A percentile compares a stretch with the other conserved stretches of the same genome.
These are phyloP conservation scores for Brachyistius frenatus DNA, from an alignment of 2,113 vertebrate genomes.

Conservation along the genomic window DNA sequence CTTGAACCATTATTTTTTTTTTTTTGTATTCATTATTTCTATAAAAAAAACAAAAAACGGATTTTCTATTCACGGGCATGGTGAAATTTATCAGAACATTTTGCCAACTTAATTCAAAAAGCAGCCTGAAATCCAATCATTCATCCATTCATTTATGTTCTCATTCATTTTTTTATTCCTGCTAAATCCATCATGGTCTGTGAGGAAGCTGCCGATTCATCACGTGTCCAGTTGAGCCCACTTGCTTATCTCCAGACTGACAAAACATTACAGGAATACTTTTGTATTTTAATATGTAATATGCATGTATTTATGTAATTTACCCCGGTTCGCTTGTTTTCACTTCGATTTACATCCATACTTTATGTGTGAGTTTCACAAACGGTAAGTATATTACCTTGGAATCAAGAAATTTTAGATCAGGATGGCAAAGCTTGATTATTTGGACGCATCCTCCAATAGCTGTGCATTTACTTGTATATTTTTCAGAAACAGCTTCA, in stretches of 20 bases:
- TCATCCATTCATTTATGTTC: neutral
- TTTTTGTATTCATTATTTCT: neutral
- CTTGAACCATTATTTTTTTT: neutral
- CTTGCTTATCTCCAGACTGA: no score
- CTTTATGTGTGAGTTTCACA: neutral
- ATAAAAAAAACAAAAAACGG: neutral
- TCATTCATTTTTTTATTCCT: neutral
- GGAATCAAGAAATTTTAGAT: neutral
- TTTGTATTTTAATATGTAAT: neutral
- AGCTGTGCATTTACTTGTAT: conserved; percentile 6
- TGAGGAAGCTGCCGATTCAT: no score
- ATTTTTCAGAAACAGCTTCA: neutral
- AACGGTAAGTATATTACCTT: neutral
- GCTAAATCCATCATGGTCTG: no score
- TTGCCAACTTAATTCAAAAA: neutral
- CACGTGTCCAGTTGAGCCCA: no score
- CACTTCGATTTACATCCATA: neutral
- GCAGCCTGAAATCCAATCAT: neutral
- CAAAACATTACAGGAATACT: no score
- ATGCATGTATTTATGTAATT: neutral
- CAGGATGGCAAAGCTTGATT: neutral
- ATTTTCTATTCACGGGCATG: no score
- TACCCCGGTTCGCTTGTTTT: neutral
- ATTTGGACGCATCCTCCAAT: neutral
- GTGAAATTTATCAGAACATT: neutral